These are phyloP conservation scores for Caenorhabditis macrosperma DNA, from an alignment of 2,888 invertebrate genomes.

Conservation along the genomic window DNA sequence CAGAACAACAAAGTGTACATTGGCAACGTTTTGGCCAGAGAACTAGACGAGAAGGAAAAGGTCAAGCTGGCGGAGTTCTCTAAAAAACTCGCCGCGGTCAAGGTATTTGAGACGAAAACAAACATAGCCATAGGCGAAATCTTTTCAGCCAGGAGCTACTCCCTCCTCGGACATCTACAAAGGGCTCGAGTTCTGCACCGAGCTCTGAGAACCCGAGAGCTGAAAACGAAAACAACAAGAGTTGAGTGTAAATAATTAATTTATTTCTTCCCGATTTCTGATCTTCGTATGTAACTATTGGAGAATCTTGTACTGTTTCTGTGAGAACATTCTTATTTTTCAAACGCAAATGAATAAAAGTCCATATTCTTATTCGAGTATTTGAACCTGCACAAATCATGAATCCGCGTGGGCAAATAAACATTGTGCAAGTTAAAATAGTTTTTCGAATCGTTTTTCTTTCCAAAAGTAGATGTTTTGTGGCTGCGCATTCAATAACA, in stretches of 20 bases:
- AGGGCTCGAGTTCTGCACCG: slow-evolving; percentile 75
- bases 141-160: slow-evolving; percentile 55
- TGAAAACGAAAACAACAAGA: background rate
- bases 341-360: background rate
- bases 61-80: slow-evolving; percentile 72
- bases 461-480: no score
- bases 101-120: slow-evolving; percentile 22
- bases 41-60: slow-evolving; percentile 73
- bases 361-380: no score
- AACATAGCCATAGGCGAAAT: no score
- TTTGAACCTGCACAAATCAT: no score
- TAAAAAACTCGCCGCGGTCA: slow-evolving; percentile 67
- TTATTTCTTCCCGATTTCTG: background rate
- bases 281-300: no score
- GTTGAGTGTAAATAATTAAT: slow-evolving; percentile 19
- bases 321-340: no score
- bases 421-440: no score
- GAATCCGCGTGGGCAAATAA: no score
- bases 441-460: no score
- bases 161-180: slow-evolving; percentile 62
- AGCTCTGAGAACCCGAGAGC: slow-evolving; percentile 57
- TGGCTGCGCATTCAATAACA: background rate
- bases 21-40: slow-evolving; percentile 73
- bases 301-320: no score
- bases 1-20: slow-evolving; percentile 79